phyloP scores from a whole-genome alignment of 2,797 vertebrate genomes.

The Squalus acanthias region DNA sequence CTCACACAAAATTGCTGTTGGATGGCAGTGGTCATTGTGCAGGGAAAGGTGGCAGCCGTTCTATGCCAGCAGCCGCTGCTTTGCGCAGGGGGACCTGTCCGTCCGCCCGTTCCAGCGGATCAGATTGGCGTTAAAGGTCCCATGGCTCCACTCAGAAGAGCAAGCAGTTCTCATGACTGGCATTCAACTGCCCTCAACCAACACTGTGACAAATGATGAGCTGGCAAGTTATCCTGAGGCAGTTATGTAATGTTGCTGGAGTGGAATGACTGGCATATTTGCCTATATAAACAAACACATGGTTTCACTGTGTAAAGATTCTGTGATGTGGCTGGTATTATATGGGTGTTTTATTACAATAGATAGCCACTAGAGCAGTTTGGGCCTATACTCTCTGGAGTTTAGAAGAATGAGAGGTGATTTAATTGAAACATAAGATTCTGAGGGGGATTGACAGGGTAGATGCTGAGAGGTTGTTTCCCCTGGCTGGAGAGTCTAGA shows the following conservation, averaged over 20 bases:
- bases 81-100: not conserved
- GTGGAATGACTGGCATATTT: not conserved
- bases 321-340: not conserved
- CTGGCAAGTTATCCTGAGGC: not conserved
- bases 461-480: too few relatives aligned
- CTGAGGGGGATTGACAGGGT: too few relatives aligned
- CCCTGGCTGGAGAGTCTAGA: too few relatives aligned
- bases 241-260: not conserved
- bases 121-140: not conserved
- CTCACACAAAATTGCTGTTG: not conserved
- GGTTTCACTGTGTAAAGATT: not conserved
- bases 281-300: not conserved
- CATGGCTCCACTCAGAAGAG: not conserved
- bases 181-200: not conserved
- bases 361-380: not conserved
- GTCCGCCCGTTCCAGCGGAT: not conserved
- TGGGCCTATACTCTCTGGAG: too few relatives aligned
- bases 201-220: not conserved
- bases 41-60: not conserved
- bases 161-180: not conserved
- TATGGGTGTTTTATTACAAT: not conserved
- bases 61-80: not conserved
- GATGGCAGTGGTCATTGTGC: not conserved
- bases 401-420: too few relatives aligned
- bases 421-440: too few relatives aligned